These are phyloP conservation scores for Allolobophora icterica DNA, from an alignment of 2,888 invertebrate genomes.

Conservation along the genomic window DNA sequence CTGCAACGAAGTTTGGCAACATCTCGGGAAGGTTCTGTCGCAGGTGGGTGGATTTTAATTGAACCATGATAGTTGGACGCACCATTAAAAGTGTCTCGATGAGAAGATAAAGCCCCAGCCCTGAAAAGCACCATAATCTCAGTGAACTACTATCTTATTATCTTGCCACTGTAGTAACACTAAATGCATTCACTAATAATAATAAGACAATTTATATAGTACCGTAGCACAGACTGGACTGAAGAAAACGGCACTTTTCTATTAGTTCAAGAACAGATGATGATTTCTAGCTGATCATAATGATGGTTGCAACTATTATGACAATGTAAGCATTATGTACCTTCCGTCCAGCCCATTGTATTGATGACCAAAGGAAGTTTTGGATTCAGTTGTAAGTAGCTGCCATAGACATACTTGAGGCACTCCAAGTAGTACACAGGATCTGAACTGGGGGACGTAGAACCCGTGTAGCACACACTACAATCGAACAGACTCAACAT, in stretches of 20 bases:
- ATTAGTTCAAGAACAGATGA: too few species aligned
- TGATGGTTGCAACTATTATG: background rate
- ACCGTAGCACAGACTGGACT: too few species aligned
- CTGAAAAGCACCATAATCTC: background rate
- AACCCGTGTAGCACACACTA: background rate
- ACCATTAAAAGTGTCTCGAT: background rate
- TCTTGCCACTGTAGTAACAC: background rate
- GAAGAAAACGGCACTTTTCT: too few species aligned
- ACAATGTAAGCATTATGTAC: background rate
- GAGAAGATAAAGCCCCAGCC: conserved; percentile 18
- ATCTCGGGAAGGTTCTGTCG: conserved; percentile 9
- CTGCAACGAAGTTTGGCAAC: background rate
- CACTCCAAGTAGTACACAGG: background rate
- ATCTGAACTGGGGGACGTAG: background rate
- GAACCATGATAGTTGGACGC: background rate
- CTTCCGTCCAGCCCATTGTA: conserved; percentile 22
- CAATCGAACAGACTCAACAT: background rate
- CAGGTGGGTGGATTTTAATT: conserved; percentile 1
- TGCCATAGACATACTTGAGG: background rate
- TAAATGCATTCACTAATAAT: background rate
- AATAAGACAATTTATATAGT: too few species aligned
- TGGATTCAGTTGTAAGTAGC: background rate
- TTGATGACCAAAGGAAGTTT: conserved; percentile 1
- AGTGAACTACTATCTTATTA: background rate
- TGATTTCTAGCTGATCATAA: background rate